Base-by-base conservation (phyloP, 2,888 invertebrate species). In the Dromius quadrimaculatus region DNA sequence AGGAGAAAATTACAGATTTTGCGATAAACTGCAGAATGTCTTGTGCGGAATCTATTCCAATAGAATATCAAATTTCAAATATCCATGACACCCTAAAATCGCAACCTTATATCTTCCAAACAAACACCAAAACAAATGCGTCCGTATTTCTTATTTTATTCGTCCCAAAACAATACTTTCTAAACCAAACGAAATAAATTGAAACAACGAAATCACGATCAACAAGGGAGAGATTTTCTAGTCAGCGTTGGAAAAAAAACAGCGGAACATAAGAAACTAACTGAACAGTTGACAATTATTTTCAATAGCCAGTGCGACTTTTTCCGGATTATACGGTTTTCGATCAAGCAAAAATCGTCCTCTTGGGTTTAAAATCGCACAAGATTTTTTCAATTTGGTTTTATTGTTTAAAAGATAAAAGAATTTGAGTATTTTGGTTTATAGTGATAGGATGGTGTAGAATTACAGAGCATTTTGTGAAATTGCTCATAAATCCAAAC, bases 271-370 rank as follows among this genome's bases (percentile, higher is more conserved):
- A 77, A 76, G 77, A 78, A 79, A 28, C 28, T 28, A 28, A 28
- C 28, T 3, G 8, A 28, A 28, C 78, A 78, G 78, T 78, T 77
- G 81, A 81, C 82, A 82, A 81, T 82, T 81, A 82, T 82, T 82
- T 82, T 82, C 69, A 69, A 69, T 72, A 50, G 50, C 22, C 8
- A 41, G 45, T 15, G 9, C 17, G 15, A 3, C 22, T 38, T 20
- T 19, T 54, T 54, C 76, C 73, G 74, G 73, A 79, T 80, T 79
- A 28, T 28, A 28, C 28, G 28, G 28, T 28, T 28, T 28, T 74
- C 79, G 76, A 79, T 79, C 79, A 76, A 71, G 71, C 64, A 74
- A 73, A 75, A 79, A 80, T 75, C 76, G 74, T 72, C 74, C 80
- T 78, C 79, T 74, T 57, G 80, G 77, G 79, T 54, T 54, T 8